phyloP scores from a whole-genome alignment of 2,797 vertebrate species.

The Remorina albescens region DNA sequence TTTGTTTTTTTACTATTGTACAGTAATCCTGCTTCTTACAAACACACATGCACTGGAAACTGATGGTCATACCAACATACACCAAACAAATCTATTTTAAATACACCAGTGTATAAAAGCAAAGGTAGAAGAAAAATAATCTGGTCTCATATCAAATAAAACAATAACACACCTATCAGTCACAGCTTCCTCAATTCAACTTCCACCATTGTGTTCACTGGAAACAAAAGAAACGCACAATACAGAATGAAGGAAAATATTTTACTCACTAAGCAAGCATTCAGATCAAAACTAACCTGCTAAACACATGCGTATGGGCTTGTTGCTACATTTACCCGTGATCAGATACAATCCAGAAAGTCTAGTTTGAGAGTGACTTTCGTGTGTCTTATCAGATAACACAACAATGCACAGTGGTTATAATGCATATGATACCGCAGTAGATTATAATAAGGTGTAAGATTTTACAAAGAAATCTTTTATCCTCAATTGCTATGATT shows the following conservation, averaged over 20 bases:
- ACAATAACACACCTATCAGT: slow-evolving; percentile 19
- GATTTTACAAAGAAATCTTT: slow-evolving; percentile 6
- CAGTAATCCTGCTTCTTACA: slow-evolving; percentile 6
- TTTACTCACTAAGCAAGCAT: neutral
- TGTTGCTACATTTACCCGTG: neutral
- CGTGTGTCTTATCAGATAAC: neutral
- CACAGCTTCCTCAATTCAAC: slow-evolving; percentile 9
- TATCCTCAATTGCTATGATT: slow-evolving; percentile 22
- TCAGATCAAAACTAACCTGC: neutral
- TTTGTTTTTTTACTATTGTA: slow-evolving; percentile 47
- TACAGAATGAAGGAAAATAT: neutral
- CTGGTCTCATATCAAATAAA: slow-evolving; percentile 26
- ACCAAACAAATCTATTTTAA: slow-evolving; percentile 5
- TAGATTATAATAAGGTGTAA: neutral
- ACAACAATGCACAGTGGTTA: neutral
- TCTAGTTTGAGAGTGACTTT: neutral
- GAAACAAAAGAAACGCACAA: slow-evolving; percentile 24
- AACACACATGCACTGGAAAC: slow-evolving; percentile 6
- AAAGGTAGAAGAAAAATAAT: slow-evolving; percentile 25
- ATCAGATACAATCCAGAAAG: neutral
- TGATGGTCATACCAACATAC: slow-evolving; percentile 12
- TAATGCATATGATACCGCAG: too few relatives aligned
- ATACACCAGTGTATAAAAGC: neutral
- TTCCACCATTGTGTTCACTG: slow-evolving; percentile 15
- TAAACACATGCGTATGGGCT: neutral